These are phyloP conservation scores for Tadarida brasiliensis DNA, from an alignment of 2,797 vertebrate species.

Conservation along the genomic window DNA sequence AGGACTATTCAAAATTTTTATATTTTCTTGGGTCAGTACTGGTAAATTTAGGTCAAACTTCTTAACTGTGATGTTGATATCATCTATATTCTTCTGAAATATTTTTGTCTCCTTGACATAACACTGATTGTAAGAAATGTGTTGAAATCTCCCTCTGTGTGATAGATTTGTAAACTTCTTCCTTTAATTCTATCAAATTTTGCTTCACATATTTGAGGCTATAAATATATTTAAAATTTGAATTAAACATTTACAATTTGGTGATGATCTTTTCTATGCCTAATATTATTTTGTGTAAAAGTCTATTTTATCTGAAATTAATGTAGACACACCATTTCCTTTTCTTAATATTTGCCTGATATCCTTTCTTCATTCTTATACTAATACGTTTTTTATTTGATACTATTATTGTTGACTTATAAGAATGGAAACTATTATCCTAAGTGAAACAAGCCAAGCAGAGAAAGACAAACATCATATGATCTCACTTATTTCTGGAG, in stretches of 20 bases:
- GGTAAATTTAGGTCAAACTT: slow-evolving; percentile 35
- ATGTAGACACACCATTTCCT: slow-evolving; percentile 8
- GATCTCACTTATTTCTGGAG: no score
- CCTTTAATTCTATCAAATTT: not conserved
- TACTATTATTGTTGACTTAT: not conserved
- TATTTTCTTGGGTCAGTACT: not conserved
- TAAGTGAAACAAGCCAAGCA: no score
- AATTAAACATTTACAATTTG: slow-evolving; percentile 7
- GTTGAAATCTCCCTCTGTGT: not conserved
- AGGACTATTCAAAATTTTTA: not conserved
- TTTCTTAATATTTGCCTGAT: slow-evolving; percentile 27
- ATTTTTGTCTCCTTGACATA: slow-evolving; percentile 2
- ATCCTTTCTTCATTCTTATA: not conserved
- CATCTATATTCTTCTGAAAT: slow-evolving; percentile 8
- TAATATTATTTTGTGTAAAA: slow-evolving; percentile 12
- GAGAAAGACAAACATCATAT: no score
- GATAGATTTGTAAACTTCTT: slow-evolving; percentile 5
- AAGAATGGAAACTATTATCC: no score
- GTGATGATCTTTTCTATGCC: not conserved
- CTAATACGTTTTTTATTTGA: not conserved
- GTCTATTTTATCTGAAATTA: not conserved
- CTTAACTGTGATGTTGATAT: slow-evolving; percentile 30
- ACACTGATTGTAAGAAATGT: not conserved
- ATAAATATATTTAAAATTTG: slow-evolving; percentile 36
- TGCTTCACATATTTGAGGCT: not conserved